These are phyloP conservation scores for Nomada ferruginata DNA, from an alignment of 2,888 invertebrate species.

Conservation along the genomic window DNA sequence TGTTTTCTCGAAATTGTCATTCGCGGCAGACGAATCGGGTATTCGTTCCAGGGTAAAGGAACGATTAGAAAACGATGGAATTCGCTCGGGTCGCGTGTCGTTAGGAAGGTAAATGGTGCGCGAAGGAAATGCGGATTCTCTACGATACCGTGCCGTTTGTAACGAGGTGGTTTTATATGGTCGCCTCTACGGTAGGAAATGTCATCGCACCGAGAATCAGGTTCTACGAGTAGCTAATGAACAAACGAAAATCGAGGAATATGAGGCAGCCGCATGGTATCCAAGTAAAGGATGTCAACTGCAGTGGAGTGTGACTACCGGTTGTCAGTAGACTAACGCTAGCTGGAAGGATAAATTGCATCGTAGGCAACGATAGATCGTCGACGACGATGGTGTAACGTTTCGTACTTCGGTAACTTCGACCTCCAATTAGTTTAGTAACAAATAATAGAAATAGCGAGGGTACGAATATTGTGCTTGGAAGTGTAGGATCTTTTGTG, in stretches of 20 bases:
- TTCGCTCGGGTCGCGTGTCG: constrained; percentile 36
- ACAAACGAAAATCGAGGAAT: constrained; percentile 49
- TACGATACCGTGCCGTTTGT: not conserved
- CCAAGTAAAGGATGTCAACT: constrained; percentile 68
- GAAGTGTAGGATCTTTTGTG: no score
- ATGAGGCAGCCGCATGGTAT: constrained; percentile 39
- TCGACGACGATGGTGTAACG: constrained; percentile 55
- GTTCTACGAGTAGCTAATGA: constrained; percentile 57
- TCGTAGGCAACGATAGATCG: constrained; percentile 54
- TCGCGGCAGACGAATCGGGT: no score
- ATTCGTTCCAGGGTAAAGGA: not conserved
- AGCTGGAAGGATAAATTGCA: constrained; percentile 67
- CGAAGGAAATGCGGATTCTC: constrained; percentile 36
- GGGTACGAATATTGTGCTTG: no score
- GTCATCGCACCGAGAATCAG: constrained; percentile 55
- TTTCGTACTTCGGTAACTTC: constrained; percentile 24
- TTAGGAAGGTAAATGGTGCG: constrained; percentile 57
- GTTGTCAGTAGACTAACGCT: constrained; percentile 66
- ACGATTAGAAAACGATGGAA: constrained; percentile 28
- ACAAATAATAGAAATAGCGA: no score
- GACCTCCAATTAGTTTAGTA: not conserved
- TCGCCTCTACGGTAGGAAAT: constrained; percentile 48
- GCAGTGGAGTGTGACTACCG: constrained; percentile 71
- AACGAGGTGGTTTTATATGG: constrained; percentile 19
- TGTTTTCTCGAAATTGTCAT: not conserved